Conservation (phyloP, 2,113 vertebrate genomes). For the Cyanoliseus patagonus region DNA sequence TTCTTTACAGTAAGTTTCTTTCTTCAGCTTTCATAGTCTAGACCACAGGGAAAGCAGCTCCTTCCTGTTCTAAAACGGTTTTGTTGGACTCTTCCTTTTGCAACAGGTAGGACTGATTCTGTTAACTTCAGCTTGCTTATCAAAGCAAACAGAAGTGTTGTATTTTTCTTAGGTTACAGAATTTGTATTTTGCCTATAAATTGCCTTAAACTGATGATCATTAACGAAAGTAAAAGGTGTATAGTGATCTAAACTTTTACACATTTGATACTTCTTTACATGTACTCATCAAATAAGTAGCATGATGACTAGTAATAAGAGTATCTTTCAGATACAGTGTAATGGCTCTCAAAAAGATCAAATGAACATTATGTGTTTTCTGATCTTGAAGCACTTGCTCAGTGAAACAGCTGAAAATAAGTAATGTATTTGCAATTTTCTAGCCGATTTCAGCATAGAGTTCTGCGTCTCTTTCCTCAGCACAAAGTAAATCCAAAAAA, state of each 20-base stretch:
- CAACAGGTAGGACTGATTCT: slow-evolving; percentile 56
- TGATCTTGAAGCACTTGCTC: slow-evolving; percentile 6
- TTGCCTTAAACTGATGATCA: neutral
- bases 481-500: neutral
- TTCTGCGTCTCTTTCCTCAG: neutral
- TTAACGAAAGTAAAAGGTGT: neutral
- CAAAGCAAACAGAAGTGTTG: neutral
- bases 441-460: neutral
- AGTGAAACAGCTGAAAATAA: neutral
- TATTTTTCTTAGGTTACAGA: neutral
- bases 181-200: neutral
- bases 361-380: neutral
- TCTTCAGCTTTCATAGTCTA: slow-evolving; percentile 36
- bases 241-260: neutral
- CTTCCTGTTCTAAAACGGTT: slow-evolving; percentile 4
- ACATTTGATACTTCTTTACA: neutral
- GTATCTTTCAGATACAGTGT: neutral
- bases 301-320: neutral
- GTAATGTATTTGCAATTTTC: neutral
- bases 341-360: neutral
- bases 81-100: slow-evolving; percentile 34
- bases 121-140: slow-evolving; percentile 8
- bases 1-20: slow-evolving; percentile 96
- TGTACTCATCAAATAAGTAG: neutral
- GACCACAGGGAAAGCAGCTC: slow-evolving; percentile 25